These are phyloP conservation scores for Caenorhabditis afra DNA, from an alignment of 2,888 invertebrate genomes.

Conservation along the genomic window DNA sequence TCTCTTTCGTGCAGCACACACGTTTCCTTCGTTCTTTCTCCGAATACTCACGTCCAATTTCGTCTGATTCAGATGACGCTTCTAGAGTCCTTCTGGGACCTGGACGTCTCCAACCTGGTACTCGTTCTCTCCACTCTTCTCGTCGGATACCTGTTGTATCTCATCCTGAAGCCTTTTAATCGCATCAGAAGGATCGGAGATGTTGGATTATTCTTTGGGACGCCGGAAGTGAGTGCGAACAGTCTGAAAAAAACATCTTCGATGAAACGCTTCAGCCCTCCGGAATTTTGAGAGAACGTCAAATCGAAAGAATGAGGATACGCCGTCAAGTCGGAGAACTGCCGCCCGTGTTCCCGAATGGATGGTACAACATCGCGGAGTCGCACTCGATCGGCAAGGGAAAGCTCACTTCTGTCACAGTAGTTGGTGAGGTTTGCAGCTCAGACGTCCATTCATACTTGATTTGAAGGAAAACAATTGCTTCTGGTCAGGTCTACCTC, in stretches of 20 bases:
- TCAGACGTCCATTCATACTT: too few species aligned
- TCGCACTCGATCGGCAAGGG: slow-evolving; percentile 84
- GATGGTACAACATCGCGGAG: slow-evolving; percentile 90
- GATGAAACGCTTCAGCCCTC: too few species aligned
- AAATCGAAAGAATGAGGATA: slow-evolving; percentile 63
- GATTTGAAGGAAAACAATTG: too few species aligned
- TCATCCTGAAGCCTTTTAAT: slow-evolving; percentile 62
- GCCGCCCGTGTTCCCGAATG: slow-evolving; percentile 91
- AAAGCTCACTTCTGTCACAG: slow-evolving; percentile 85
- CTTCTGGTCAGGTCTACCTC: slow-evolving; percentile 86
- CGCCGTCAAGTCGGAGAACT: slow-evolving; percentile 83
- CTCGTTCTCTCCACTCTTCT: background rate
- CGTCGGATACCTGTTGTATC: slow-evolving; percentile 27
- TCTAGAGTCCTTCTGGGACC: slow-evolving; percentile 24
- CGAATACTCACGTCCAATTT: background rate
- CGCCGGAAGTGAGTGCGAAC: slow-evolving; percentile 58
- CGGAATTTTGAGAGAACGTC: too few species aligned
- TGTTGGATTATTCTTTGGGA: slow-evolving; percentile 65
- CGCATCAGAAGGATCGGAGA: slow-evolving; percentile 63
- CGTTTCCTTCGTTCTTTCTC: slow-evolving; percentile 1
- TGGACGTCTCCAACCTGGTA: background rate
- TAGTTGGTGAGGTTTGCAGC: slow-evolving; percentile 84
- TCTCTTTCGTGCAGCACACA: slow-evolving; percentile 4
- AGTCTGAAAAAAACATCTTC: background rate
- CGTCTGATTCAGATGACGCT: slow-evolving; percentile 22